phyloP scores from a whole-genome alignment of 2,888 invertebrate genomes.

The Eristalis intricaria region DNA sequence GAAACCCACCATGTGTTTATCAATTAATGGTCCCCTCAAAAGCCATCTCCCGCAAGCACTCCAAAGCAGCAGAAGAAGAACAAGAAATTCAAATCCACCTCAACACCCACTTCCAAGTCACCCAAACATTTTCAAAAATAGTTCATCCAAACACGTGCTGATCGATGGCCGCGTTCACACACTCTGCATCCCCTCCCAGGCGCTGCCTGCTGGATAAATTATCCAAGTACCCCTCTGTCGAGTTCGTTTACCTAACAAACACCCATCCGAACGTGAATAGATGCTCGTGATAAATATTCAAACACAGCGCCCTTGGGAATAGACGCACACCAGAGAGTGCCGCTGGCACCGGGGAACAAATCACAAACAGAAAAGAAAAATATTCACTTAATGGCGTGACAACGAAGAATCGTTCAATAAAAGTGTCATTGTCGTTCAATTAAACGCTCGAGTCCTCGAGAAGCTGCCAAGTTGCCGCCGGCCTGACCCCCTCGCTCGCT shows the following conservation, averaged over 20 bases:
- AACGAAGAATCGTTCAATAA: conserved; percentile 49
- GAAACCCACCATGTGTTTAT: not conserved
- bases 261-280: not conserved
- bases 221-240: conserved; percentile 5
- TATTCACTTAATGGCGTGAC: conserved; percentile 36
- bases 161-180: conserved; percentile 29
- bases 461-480: not conserved
- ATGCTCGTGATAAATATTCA: conserved; percentile 25
- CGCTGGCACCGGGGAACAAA: not conserved
- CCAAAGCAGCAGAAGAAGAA: not conserved
- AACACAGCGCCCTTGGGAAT: conserved; percentile 16
- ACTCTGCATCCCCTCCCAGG: not conserved
- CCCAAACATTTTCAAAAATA: conserved; percentile 33
- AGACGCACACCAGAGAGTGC: not conserved
- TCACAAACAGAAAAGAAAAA: not conserved
- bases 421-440: conserved; percentile 58
- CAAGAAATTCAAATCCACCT: not conserved
- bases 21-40: not conserved
- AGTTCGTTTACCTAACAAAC: conserved; percentile 38
- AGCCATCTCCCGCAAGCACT: not conserved
- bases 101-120: conserved; percentile 4
- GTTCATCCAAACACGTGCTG: conserved; percentile 7
- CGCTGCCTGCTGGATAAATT: conserved; percentile 18
- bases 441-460: conserved; percentile 1
- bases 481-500: not conserved